phyloP scores from a whole-genome alignment of 1,140 invertebrate genomes.

The Penaeus chinensis region DNA sequence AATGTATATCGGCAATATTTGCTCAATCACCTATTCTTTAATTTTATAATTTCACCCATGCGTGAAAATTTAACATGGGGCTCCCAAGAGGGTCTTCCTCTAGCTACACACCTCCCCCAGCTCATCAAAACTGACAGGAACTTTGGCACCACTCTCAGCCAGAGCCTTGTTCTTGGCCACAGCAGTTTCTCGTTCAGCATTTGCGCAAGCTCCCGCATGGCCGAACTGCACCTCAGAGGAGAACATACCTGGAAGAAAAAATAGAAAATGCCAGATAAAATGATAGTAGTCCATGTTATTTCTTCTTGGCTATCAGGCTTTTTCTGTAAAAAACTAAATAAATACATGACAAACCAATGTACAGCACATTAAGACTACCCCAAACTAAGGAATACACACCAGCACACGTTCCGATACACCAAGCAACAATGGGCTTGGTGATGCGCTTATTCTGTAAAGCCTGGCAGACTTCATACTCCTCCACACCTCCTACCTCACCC shows the following conservation, averaged over 20 bases:
- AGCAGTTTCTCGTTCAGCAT: slow-evolving; percentile 95
- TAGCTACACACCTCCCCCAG: slow-evolving; percentile 75
- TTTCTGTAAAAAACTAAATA: background rate
- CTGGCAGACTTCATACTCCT: slow-evolving; percentile 96
- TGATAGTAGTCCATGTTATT: background rate
- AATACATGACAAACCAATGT: background rate
- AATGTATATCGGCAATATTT: too few relatives aligned
- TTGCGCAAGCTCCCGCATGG: slow-evolving; percentile 97
- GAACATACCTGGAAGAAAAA: slow-evolving; percentile 80
- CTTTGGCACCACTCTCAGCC: slow-evolving; percentile 83
- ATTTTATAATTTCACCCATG: too few relatives aligned
- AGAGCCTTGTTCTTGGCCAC: slow-evolving; percentile 91
- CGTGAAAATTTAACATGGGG: background rate
- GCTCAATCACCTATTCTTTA: too few relatives aligned
- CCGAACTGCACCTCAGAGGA: slow-evolving; percentile 99
- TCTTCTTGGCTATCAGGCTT: background rate
- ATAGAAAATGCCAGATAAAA: slow-evolving; percentile 17
- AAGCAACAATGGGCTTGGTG: slow-evolving; percentile 95
- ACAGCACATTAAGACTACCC: background rate
- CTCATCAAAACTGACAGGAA: slow-evolving; percentile 94
- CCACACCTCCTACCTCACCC: slow-evolving; percentile 98
- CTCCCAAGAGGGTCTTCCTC: background rate
- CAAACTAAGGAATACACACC: slow-evolving; percentile 64
- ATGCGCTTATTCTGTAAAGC: slow-evolving; percentile 85
- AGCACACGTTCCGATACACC: slow-evolving; percentile 95